These are phyloP conservation scores for Monopterus albus DNA, from an alignment of 2,113 vertebrate genomes.

Conservation along the genomic window DNA sequence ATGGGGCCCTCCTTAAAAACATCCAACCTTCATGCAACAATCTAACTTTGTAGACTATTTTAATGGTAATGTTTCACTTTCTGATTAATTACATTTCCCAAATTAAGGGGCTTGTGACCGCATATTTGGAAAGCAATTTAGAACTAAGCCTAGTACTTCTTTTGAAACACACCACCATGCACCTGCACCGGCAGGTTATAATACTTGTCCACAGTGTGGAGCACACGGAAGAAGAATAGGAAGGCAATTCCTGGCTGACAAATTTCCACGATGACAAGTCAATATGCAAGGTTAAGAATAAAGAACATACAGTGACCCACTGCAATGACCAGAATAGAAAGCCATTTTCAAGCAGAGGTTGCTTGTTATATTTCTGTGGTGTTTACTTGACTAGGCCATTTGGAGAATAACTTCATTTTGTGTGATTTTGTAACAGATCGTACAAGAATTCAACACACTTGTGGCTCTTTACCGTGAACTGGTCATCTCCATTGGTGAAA, in stretches of 20 bases:
- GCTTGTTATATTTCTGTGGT: background rate
- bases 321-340: background rate
- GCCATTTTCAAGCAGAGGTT: constrained; percentile 13
- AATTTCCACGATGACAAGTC: constrained; percentile 27
- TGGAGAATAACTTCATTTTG: background rate
- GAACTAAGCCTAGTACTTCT: background rate
- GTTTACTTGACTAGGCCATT: constrained; percentile 29
- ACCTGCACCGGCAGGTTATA: constrained; percentile 17
- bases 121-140: constrained; percentile 32
- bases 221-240: background rate
- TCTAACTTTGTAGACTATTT: constrained; percentile 5
- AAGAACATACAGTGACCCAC: too few relatives aligned
- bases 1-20: constrained; percentile 7
- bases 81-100: constrained; percentile 17
- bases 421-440: constrained; percentile 84
- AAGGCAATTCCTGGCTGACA: background rate
- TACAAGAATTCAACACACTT: constrained; percentile 98
- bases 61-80: constrained; percentile 6
- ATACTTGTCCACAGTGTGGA: background rate
- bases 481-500: constrained; percentile 97
- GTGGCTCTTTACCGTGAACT: constrained; percentile 96
- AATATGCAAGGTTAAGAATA: background rate
- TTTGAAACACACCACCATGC: background rate
- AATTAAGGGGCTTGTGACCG: background rate
- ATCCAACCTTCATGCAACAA: background rate